Evolutionary conservation across 2,113 vertebrate genomes (phyloP), one percentile per base, ranked within the genome.

Genomic region (Neopipo cinnamomea): DNA sequence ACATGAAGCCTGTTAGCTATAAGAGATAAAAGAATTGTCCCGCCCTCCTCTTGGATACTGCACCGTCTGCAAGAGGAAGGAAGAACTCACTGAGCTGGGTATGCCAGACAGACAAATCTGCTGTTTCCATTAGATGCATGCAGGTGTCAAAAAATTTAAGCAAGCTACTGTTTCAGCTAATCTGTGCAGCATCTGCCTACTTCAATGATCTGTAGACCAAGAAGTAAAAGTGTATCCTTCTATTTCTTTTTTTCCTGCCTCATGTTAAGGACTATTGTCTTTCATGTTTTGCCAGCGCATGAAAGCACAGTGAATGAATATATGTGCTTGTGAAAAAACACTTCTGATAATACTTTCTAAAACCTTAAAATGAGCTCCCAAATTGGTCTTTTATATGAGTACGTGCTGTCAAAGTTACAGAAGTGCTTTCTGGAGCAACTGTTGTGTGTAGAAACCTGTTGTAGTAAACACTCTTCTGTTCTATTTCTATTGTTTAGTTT

Each of bases 361-460:
- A 95, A 85, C 28, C 84, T 75, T 68, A 68, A 89, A 87, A 89
- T 61, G 70, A 79, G 53, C 61, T 92, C 65, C 66, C 77, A 89
- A 78, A 92, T 91, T 82, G 80, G 44, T 72, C 70, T 93, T 93
- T 87, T 82, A 89, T 68, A 70, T 30, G 55, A 81, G 47, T 50
- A 88, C 93, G 63, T 62, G 73, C 59, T 92, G 83, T 56, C 73
- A 75, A 93, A 92, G 89, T 92, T 92, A 87, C 16, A 84, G 30
- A 81, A 71, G 25, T 74, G 68, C 12, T 86, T 92, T 89, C 79
- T 89, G 52, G 35, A 80, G 55, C n/a, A 88, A 92, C 63, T 88
- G n/a, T 56, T 87, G 23, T 89, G n/a, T 79, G 53, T 59, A 85
- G 89, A 85, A 93, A 95, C 66, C 91, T 96, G 91, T 91, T 58